A percentile compares a stretch with the other conserved stretches of the same genome.
These are phyloP conservation scores for Lasius fuliginosus DNA, from an alignment of 2,888 invertebrate species.

Conservation along the genomic window DNA sequence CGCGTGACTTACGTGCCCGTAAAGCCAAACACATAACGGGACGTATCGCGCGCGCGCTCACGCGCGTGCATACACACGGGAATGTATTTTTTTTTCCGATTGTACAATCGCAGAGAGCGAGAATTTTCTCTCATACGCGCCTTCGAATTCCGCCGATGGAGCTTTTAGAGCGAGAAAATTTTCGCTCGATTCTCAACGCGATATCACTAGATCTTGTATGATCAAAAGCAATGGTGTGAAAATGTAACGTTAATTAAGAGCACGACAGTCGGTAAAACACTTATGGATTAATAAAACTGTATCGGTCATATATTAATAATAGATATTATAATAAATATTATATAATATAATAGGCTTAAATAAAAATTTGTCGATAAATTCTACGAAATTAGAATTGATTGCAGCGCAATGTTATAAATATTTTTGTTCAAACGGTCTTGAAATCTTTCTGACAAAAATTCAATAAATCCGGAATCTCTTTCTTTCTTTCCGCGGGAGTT, in stretches of 20 bases:
- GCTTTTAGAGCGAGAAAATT: conserved; percentile 1
- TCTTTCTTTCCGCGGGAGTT: neutral
- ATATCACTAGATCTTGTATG: neutral
- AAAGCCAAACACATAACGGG: conserved; percentile 74
- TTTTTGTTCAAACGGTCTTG: neutral
- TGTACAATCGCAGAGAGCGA: conserved; percentile 6
- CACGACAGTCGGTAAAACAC: neutral
- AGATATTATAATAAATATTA: conserved; percentile 7
- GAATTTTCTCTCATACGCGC: conserved; percentile 21
- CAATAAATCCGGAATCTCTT: neutral
- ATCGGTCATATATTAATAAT: neutral
- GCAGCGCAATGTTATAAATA: neutral
- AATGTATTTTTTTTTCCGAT: conserved; percentile 52
- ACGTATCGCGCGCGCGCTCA: conserved; percentile 54
- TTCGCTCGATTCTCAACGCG: neutral
- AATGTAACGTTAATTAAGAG: neutral
- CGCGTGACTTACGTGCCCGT: conserved; percentile 79
- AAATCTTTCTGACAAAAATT: conserved; percentile 12
- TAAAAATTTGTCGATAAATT: neutral
- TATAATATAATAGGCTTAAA: neutral
- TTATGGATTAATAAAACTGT: neutral
- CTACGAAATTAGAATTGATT: neutral
- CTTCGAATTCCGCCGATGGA: conserved; percentile 27
- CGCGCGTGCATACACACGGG: conserved; percentile 13
- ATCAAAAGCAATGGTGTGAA: neutral